Conservation (phyloP, 2,797 vertebrate species). For the Channallabes apus region DNA sequence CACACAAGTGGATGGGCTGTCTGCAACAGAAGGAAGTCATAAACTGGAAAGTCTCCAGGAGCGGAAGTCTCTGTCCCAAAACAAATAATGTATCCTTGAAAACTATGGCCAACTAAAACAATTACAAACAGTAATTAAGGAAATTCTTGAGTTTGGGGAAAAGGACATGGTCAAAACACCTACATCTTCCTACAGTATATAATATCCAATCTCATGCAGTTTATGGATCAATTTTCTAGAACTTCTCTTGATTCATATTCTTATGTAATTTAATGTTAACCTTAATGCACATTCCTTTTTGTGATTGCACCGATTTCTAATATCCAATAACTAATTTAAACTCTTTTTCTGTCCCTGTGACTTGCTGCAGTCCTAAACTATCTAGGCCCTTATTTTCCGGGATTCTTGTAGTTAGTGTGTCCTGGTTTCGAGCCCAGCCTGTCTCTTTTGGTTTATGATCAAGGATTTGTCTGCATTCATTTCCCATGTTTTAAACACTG, state of each 20-base stretch:
- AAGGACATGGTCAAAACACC: background rate
- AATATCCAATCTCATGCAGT: background rate
- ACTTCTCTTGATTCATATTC: background rate
- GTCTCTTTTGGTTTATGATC: slow-evolving; percentile 15
- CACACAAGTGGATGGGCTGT: slow-evolving; percentile 65
- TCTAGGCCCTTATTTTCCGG: background rate
- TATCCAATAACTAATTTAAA: slow-evolving; percentile 3
- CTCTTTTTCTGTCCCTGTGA: background rate
- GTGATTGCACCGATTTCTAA: background rate
- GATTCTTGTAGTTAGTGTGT: background rate
- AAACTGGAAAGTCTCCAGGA: slow-evolving; percentile 73
- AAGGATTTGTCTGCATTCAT: background rate
- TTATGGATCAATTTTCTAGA: too few relatives aligned
- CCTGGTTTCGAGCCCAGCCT: slow-evolving; percentile 8
- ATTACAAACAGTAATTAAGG: slow-evolving; percentile 17
- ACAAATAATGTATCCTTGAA: slow-evolving; percentile 73
- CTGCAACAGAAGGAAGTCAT: slow-evolving; percentile 83
- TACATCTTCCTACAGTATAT: background rate
- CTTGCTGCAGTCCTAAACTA: background rate
- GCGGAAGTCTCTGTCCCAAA: slow-evolving; percentile 73
- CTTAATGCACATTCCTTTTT: background rate
- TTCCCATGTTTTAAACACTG: slow-evolving; percentile 13
- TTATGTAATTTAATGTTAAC: background rate
- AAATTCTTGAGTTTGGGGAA: background rate
- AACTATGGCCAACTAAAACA: slow-evolving; percentile 60